These are phyloP conservation scores for Creontiades dilutus DNA, from an alignment of 2,888 invertebrate genomes.

Conservation along the genomic window DNA sequence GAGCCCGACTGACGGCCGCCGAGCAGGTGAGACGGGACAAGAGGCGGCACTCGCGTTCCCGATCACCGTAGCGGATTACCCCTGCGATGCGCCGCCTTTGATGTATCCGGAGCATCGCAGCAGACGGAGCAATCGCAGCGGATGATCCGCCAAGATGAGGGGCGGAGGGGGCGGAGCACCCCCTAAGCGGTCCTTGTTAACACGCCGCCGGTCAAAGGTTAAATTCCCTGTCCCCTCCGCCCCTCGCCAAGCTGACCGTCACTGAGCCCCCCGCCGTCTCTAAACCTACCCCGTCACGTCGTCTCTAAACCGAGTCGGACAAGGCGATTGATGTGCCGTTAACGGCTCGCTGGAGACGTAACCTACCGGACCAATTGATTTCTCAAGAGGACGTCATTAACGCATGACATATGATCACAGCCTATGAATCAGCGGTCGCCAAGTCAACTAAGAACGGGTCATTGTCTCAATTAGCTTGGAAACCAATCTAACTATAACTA, in stretches of 20 bases:
- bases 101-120: conserved; percentile 39
- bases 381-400: conserved; percentile 62
- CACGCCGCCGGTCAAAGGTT: conserved; percentile 55
- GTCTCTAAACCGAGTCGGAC: background rate
- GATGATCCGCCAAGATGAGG: background rate
- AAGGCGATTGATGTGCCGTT: conserved; percentile 64
- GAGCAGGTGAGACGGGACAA: background rate
- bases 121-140: conserved; percentile 4
- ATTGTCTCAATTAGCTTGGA: conserved; percentile 52
- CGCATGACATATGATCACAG: conserved; percentile 65
- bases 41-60: conserved; percentile 4
- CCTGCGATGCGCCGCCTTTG: conserved; percentile 28
- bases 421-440: conserved; percentile 45
- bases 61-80: conserved; percentile 27
- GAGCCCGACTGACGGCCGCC: background rate
- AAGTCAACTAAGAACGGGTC: conserved; percentile 55
- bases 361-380: conserved; percentile 62
- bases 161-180: background rate
- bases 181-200: conserved; percentile 43
- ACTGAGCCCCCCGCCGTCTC: background rate
- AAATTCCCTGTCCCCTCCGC: conserved; percentile 10
- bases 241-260: background rate
- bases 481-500: conserved; percentile 55
- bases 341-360: conserved; percentile 59
- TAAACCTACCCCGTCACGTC: background rate